Base-by-base conservation (phyloP, 2,888 invertebrate genomes). In the Pycnomerus fuliginosus region DNA sequence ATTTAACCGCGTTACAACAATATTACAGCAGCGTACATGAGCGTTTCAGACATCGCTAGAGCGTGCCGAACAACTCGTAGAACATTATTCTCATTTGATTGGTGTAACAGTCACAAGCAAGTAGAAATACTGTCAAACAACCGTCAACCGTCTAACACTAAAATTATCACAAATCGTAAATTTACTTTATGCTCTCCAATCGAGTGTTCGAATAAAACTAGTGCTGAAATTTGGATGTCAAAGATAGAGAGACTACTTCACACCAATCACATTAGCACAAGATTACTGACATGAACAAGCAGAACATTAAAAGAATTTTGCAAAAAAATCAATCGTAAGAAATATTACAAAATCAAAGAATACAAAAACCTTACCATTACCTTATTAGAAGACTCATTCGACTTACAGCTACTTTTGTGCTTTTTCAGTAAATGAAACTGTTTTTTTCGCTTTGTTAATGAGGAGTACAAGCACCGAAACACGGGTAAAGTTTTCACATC, bases 1-100 rank as follows among this genome's bases (percentile, higher is more conserved):
- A 69, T 71, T 68, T 63, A 60, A 64, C 35, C 61, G 62, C 65
- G 58, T 65, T 67, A 66, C 64, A 64, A 62, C 58, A 66, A 60
- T 62, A 62, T 60, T 62, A 65, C 62, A 66, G 62, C 63, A 60
- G 60, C 64, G 48, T 52, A 50, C 50, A 53, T 55, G 40, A 44
- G 35, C 36, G 27, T 27, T 28, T 41, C 28, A n/a, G 25, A 31
- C 39, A 39, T 13, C 32, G 17, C 10, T 10, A 12, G 8, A 16
- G 33, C 33, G 39, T 41, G 41, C 22, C 27, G 15, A 39, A 38
- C 23, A 30, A 39, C 36, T 20, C 41, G 41, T 46, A 36, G 46
- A 37, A 40, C 16, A 33, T 43, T 50, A 50, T 48, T 45, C 37
- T 31, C 29, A 51, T 55, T 55, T 58, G 65, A 67, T 66, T 67